Evolutionary conservation across 1,140 invertebrate species (phyloP).

Genomic region (Steinernema khuongi): DNA sequence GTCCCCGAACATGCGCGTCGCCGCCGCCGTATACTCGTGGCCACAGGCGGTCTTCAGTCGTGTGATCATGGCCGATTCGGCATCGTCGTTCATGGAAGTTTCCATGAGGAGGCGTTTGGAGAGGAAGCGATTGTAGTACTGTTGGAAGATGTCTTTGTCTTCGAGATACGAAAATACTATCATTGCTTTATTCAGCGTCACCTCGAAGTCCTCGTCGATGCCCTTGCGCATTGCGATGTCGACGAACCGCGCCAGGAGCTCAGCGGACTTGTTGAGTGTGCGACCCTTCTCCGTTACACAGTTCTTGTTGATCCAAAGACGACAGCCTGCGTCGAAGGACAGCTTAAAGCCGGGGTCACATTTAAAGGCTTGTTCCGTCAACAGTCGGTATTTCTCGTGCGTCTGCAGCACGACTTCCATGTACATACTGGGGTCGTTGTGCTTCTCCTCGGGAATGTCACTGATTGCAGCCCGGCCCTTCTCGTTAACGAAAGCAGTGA

Average conservation of each 20-base stretch:
- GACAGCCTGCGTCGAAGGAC: conserved; percentile 74
- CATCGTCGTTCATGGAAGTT: conserved; percentile 95
- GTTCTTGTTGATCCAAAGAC: conserved; percentile 86
- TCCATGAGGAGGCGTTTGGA: conserved; percentile 75
- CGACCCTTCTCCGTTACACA: conserved; percentile 70
- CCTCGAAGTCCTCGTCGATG: conserved; percentile 94
- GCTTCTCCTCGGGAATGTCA: conserved; percentile 86
- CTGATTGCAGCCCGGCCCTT: conserved; percentile 61
- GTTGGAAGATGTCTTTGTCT: conserved; percentile 99
- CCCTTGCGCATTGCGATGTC: conserved; percentile 87
- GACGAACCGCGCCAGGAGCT: conserved; percentile 93
- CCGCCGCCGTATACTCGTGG: conserved; percentile 96
- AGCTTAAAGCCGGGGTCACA: conserved; percentile 95
- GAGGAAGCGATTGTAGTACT: conserved; percentile 98
- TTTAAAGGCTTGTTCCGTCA: conserved; percentile 86
- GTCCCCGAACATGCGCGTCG: conserved; percentile 95
- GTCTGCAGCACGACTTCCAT: conserved; percentile 93
- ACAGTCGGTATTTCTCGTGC: conserved; percentile 90
- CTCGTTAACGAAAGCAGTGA: conserved; percentile 86
- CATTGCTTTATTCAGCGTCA: conserved; percentile 98
- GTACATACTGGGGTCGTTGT: conserved; percentile 93
- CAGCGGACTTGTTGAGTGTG: conserved; percentile 84
- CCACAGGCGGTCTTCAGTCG: conserved; percentile 97
- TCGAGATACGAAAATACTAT: conserved; percentile 99
- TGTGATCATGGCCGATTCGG: conserved; percentile 98